phyloP scores from a whole-genome alignment of 1,140 invertebrate species.

The Leptopilina boulardi region DNA sequence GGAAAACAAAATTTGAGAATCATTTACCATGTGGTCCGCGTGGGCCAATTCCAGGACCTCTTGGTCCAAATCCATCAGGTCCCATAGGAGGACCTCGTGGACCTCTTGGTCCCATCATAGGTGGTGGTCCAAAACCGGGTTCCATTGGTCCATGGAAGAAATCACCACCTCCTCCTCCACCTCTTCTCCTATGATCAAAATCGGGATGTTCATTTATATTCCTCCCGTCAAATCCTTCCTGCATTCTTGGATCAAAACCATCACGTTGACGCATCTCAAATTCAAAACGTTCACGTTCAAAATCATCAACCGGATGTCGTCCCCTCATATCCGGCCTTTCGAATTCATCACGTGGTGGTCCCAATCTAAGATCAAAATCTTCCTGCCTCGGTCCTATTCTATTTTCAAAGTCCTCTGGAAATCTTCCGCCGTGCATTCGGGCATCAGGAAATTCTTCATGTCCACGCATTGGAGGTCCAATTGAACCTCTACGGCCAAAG shows the following conservation, averaged over 20 bases:
- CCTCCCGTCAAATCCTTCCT: constrained; percentile 54
- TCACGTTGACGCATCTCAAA: constrained; percentile 70
- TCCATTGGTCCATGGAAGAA: constrained; percentile 70
- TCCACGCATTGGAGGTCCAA: constrained; percentile 55
- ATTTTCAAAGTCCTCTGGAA: constrained; percentile 65
- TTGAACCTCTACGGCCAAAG: constrained; percentile 58
- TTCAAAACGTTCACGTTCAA: constrained; percentile 69
- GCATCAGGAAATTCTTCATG: constrained; percentile 67
- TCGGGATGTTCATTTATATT: constrained; percentile 68
- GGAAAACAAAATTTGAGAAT: constrained; percentile 16
- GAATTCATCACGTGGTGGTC: constrained; percentile 65
- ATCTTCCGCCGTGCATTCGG: constrained; percentile 62
- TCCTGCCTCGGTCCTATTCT: constrained; percentile 68
- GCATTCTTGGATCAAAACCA: constrained; percentile 58
- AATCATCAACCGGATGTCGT: constrained; percentile 68
- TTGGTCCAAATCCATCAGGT: constrained; percentile 72
- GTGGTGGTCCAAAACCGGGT: constrained; percentile 68
- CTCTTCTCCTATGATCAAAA: constrained; percentile 67
- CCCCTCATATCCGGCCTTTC: constrained; percentile 65
- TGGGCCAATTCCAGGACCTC: constrained; percentile 63
- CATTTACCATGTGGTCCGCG: constrained; percentile 68
- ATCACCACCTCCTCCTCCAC: constrained; percentile 69
- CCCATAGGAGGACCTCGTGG: constrained; percentile 71
- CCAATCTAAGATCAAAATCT: constrained; percentile 69
- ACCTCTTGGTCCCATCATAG: constrained; percentile 72